These are phyloP conservation scores for Pomatorhinus ruficollis DNA, from an alignment of 2,113 vertebrate species.

Conservation along the genomic window DNA sequence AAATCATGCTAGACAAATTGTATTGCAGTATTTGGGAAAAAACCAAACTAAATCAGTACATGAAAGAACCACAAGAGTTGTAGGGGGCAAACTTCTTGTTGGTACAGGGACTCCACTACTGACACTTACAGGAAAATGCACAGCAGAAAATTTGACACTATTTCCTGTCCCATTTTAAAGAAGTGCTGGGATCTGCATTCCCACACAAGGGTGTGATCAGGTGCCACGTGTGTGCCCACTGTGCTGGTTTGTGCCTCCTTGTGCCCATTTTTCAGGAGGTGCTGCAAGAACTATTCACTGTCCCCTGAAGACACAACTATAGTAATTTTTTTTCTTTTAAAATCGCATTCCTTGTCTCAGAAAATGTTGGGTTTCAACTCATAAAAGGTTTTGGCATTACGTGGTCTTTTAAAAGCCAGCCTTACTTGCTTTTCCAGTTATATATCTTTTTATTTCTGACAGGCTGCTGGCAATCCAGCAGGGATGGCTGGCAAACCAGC, in stretches of 20 bases:
- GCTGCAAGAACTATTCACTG: fast-evolving
- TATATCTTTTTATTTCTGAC: not conserved
- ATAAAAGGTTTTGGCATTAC: not conserved
- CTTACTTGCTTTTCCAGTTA: not conserved
- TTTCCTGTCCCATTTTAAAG: not conserved
- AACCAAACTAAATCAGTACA: not conserved
- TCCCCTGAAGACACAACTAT: not conserved
- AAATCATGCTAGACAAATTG: not conserved
- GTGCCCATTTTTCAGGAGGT: not conserved
- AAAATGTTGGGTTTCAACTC: not conserved
- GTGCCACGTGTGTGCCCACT: not conserved
- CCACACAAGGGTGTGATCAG: not conserved
- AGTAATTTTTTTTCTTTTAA: not conserved
- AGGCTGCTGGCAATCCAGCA: slow-evolving; percentile 9
- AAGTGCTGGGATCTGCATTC: not conserved
- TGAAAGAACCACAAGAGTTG: not conserved
- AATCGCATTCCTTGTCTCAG: not conserved
- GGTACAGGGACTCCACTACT: not conserved
- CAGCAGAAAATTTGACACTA: not conserved
- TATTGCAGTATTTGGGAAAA: not conserved
- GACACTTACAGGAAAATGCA: not conserved
- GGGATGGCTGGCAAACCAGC: not conserved
- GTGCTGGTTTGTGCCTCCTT: not conserved
- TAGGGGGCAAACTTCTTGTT: not conserved
- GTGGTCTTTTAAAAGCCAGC: not conserved